Evolutionary conservation across 2,113 vertebrate genomes (phyloP).

Genomic region (Ivindomyrus marchei): DNA sequence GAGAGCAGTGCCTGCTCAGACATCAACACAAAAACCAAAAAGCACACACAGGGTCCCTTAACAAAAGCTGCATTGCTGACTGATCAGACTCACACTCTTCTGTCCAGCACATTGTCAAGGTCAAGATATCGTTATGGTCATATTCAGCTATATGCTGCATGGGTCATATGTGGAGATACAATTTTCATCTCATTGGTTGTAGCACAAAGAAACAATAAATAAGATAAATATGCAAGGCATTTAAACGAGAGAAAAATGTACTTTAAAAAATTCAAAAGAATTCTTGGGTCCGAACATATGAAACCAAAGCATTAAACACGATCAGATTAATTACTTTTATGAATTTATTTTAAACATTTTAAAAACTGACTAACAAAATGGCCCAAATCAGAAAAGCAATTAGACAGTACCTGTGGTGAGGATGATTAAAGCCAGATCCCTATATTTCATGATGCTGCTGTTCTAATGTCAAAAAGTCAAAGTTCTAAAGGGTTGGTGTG

Average conservation of each 20-base stretch:
- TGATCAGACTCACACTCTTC: neutral
- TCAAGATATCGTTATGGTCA: neutral
- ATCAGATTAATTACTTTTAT: neutral
- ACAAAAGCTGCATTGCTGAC: neutral
- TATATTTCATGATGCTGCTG: neutral
- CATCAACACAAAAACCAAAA: neutral
- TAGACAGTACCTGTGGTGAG: neutral
- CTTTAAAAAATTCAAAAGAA: neutral
- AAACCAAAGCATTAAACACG: neutral
- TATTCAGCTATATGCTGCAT: neutral
- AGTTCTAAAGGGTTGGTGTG: neutral
- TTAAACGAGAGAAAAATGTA: neutral
- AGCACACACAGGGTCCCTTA: conserved; percentile 42
- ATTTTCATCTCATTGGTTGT: neutral
- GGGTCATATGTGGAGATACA: neutral
- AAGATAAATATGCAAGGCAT: neutral
- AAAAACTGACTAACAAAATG: neutral
- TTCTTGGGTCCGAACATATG: neutral
- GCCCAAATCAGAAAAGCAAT: neutral
- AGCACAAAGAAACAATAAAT: neutral
- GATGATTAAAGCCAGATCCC: neutral
- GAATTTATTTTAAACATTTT: neutral
- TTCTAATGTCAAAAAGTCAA: neutral
- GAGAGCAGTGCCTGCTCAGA: conserved; percentile 71
- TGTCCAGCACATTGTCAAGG: neutral